These are phyloP conservation scores for Crenuchus spilurus DNA, from an alignment of 2,797 vertebrate species.

Conservation along the genomic window DNA sequence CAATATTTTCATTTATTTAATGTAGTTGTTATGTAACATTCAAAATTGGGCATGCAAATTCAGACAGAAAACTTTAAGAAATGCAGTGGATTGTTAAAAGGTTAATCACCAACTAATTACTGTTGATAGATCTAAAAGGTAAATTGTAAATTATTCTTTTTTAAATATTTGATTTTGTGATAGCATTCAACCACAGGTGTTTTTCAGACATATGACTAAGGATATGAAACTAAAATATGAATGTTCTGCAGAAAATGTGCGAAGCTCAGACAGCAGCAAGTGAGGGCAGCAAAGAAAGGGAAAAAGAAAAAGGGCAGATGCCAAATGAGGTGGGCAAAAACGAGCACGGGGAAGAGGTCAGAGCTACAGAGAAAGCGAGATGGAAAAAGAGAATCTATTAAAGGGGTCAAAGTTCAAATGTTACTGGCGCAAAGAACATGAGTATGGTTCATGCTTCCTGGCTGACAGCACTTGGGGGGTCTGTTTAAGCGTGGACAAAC, in stretches of 20 bases:
- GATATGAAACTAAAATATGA: slow-evolving; percentile 15
- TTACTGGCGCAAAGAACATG: slow-evolving; percentile 17
- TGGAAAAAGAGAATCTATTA: slow-evolving; percentile 34
- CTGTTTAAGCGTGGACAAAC: slow-evolving; percentile 32
- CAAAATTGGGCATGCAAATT: too few relatives aligned
- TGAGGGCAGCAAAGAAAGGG: background rate
- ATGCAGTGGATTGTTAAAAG: too few relatives aligned
- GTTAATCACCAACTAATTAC: too few relatives aligned
- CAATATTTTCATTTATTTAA: too few relatives aligned
- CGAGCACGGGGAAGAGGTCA: slow-evolving; percentile 34
- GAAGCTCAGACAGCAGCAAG: background rate
- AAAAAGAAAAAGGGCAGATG: slow-evolving; percentile 14
- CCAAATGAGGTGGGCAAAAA: slow-evolving; percentile 23
- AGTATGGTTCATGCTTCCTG: slow-evolving; percentile 31
- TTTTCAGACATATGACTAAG: too few relatives aligned
- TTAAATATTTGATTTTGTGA: too few relatives aligned
- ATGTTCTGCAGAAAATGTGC: slow-evolving; percentile 10
- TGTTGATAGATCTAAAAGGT: too few relatives aligned
- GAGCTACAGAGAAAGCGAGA: slow-evolving; percentile 28
- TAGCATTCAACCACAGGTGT: too few relatives aligned
- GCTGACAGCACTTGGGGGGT: slow-evolving; percentile 2
- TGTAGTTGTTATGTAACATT: too few relatives aligned
- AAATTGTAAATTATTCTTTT: too few relatives aligned
- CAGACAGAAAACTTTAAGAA: too few relatives aligned
- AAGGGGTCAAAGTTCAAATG: slow-evolving; percentile 45